phyloP scores from a whole-genome alignment of 2,888 invertebrate species.

The Protophormia terraenovae region DNA sequence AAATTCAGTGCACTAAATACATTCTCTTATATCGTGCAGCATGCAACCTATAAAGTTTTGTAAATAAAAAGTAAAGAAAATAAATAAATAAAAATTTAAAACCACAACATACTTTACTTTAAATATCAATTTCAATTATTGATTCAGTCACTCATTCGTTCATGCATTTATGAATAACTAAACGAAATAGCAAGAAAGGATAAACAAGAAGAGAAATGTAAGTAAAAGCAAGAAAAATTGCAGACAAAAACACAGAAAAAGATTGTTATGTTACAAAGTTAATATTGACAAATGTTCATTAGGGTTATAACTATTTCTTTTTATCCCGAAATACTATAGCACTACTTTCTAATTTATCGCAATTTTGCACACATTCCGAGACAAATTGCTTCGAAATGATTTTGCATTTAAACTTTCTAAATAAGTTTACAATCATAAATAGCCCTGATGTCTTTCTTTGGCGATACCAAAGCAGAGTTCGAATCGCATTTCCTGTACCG shows the following conservation, averaged over 20 bases:
- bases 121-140: conserved; percentile 50
- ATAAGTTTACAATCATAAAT: too few relatives aligned
- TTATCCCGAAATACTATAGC: too few relatives aligned
- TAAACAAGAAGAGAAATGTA: background rate
- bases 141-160: conserved; percentile 35
- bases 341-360: too few relatives aligned
- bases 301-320: too few relatives aligned
- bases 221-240: background rate
- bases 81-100: background rate
- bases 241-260: background rate
- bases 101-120: background rate
- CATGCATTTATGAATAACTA: background rate
- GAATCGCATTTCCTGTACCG: too few relatives aligned
- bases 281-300: conserved; percentile 8
- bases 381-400: too few relatives aligned
- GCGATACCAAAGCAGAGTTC: too few relatives aligned
- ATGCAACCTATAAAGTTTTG: background rate
- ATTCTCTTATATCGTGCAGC: background rate
- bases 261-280: background rate
- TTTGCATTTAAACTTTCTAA: too few relatives aligned
- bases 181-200: background rate
- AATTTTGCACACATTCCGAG: too few relatives aligned
- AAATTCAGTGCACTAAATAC: background rate
- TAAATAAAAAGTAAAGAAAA: background rate
- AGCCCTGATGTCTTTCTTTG: too few relatives aligned